Evolutionary conservation across 2,888 invertebrate genomes (phyloP), one percentile per base, ranked within the genome.

Genomic region (Macaria liturata): DNA sequence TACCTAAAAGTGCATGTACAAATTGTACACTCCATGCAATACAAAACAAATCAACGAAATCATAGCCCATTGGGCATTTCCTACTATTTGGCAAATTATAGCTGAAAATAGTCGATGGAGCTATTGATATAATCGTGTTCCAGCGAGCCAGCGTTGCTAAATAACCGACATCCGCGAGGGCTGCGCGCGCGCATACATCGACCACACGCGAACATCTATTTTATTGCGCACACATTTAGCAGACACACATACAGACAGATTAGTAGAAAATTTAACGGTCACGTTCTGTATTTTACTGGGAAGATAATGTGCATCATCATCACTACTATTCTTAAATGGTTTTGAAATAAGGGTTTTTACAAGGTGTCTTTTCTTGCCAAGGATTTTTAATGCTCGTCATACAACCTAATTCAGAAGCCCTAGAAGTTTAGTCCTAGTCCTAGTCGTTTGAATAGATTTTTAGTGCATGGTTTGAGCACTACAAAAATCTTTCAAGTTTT

Each of bases 141-240:
- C 65, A 68, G 65, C 57, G 67, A 62, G 54, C 59, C 68, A 69
- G 68, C 74, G 73, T 75, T 72, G 80, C 80, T 81, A 81, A 86
- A 87, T 78, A 80, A 78, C 75, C 74, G 72, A 81, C 83, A 79
- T 86, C 88, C 86, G 84, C 75, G 70, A 39, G 71, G 72, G 57
- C 48, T 66, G 54, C 54, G 61, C 66, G 68, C 68, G 64, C 54
- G 66, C 65, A 64, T 49, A 49, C 31, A 32, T 46, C 75, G 78
- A 81, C 83, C 84, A 77, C 82, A 83, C 80, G 80, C 79, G 65
- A 78, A 75, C 68, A 68, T 72, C 69, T 71, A 74, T 58, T 72
- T 72, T 71, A 72, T 72, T 72, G 71, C 62, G 64, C 49, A 62
- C 60, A 65, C 62, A 57, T 61, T 64, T 62, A 64, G 67, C 59